Base-by-base conservation (phyloP, 2,113 vertebrate species). In the Oreocharis arfaki region DNA sequence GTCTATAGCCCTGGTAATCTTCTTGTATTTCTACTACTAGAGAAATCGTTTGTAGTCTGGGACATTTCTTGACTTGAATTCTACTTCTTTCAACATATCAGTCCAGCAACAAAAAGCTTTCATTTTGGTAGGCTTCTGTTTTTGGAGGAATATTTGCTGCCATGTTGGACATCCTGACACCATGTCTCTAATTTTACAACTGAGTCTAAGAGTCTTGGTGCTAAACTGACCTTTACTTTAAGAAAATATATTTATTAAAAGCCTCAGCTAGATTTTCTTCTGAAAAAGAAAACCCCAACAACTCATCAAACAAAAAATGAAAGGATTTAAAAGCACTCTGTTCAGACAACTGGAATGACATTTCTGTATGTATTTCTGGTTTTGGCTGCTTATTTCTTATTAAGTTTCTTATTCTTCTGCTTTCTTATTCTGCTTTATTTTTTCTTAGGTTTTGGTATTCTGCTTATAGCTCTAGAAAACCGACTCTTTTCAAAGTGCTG, bases 241-340 rank as follows among this genome's bases (percentile, higher is more conserved):
- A 95, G 10, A 90, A 97, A 96, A 96, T 76, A 22, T 52, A 89
- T 74, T 61, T 95, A 77, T 94, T 96, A 95, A 87, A 68, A 18
- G 69, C 94, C 79, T 93, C 24, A 68, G 49, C 22, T 89, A 83
- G 77, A 93, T 93, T 94, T 53, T 52, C 10, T 42, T 70, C 18
- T 87, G 12, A 13, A 60, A 87, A 50, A 15, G n/a, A 8, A 16
- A 7, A 11, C 3, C 30, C 14, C 4, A 24, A 37, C 18, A 71
- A 6, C 5, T 4, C 9, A 22, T 3, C 7, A 91, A 84, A 57
- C 23, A 70, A 86, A n/a, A 53, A 41, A 9, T 12, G 12, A 69
- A 93, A 73, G 23, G 63, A 86, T 13, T 49, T 44, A 96, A 84
- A 94, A 94, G 10, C 80, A 80, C 16, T 42, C 39, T 75, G 44